These are phyloP conservation scores for Cryptotis parvus DNA, from an alignment of 2,113 vertebrate species.

Conservation along the genomic window DNA sequence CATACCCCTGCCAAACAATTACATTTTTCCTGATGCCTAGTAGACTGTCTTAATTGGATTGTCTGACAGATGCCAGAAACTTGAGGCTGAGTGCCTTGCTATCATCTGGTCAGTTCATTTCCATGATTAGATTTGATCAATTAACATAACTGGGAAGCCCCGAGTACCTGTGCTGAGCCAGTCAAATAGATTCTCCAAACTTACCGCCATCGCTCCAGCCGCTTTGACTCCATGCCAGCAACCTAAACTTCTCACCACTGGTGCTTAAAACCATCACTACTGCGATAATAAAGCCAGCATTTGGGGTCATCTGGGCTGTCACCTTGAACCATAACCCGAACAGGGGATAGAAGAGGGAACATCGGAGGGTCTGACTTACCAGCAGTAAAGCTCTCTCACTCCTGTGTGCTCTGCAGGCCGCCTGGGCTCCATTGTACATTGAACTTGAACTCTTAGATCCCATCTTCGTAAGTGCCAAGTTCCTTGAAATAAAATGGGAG, in stretches of 20 bases:
- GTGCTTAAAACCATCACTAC: neutral
- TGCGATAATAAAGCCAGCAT: neutral
- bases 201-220: neutral
- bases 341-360: neutral
- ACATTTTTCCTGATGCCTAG: conserved; percentile 3
- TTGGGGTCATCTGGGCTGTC: neutral
- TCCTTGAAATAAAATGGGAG: neutral
- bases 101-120: conserved; percentile 28
- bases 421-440: neutral
- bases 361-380: neutral
- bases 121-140: conserved; percentile 56
- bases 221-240: neutral
- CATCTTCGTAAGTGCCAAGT: neutral
- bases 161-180: neutral
- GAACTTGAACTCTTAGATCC: neutral
- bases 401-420: neutral
- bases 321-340: neutral
- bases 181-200: neutral
- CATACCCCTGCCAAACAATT: neutral
- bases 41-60: conserved; percentile 64
- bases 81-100: conserved; percentile 11
- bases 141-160: conserved; percentile 19
- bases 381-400: neutral
- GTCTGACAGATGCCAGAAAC: conserved; percentile 25
- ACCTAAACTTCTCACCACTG: neutral